These are phyloP conservation scores for Apotomis capreana DNA, from an alignment of 2,888 invertebrate genomes.

Conservation along the genomic window DNA sequence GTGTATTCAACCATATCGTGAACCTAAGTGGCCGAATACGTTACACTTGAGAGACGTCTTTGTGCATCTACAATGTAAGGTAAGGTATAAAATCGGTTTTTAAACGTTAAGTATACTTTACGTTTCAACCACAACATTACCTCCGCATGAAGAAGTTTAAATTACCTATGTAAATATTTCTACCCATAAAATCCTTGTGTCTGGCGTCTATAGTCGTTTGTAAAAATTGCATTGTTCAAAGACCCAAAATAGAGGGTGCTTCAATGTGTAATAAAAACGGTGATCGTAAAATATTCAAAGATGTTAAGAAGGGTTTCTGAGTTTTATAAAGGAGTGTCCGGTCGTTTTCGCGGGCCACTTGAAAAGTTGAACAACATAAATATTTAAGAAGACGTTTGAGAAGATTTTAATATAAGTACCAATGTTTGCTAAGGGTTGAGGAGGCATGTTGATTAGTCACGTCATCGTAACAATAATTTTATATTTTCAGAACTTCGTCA, in stretches of 20 bases:
- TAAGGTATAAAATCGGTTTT: too few species aligned
- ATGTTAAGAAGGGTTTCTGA: slow-evolving; percentile 15
- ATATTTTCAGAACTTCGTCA: too few species aligned
- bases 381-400: too few species aligned
- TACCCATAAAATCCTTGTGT: slow-evolving; percentile 4
- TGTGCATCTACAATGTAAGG: neutral
- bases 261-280: slow-evolving; percentile 11
- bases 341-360: neutral
- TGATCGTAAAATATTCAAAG: slow-evolving; percentile 22
- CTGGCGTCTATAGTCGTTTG: slow-evolving; percentile 8
- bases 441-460: too few species aligned
- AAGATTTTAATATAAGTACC: neutral
- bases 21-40: neutral
- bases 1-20: neutral
- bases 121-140: neutral
- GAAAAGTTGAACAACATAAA: neutral
- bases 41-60: neutral
- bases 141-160: neutral
- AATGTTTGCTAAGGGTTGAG: neutral
- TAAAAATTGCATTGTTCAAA: slow-evolving; percentile 19
- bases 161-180: slow-evolving; percentile 5
- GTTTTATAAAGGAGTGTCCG: neutral
- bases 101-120: too few species aligned
- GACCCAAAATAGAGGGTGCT: slow-evolving; percentile 8
- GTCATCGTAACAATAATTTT: too few species aligned